Evolutionary conservation across 2,888 invertebrate genomes (phyloP), one percentile per base, ranked within the genome.

Genomic region (Hedychridium roseum): DNA sequence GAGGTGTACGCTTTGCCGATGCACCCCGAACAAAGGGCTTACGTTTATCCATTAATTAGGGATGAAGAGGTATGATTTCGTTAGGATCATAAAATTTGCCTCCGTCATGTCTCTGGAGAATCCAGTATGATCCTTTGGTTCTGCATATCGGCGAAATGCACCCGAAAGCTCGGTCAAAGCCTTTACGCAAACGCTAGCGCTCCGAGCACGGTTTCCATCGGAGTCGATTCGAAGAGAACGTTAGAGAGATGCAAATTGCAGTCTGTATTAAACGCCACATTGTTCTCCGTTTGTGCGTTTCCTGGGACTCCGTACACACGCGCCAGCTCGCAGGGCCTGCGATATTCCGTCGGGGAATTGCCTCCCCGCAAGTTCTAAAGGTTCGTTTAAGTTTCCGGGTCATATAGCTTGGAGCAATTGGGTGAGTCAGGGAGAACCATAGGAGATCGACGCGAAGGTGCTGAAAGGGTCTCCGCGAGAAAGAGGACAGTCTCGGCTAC

Each of bases 371-470:
- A 57, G 50, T 65, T 61, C 60, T 57, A 67, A 67, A 66, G 64
- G 57, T 63, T 68, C 60, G 62, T 64, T 57, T 55, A 70, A 68
- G 62, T 66, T 70, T 68, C 64, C 66, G 57, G 67, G 66, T 67
- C 60, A 55, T 48, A 49, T 57, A 38, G 61, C 60, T 64, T 39
- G 41, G 12, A 45, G 52, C 49, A 20, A 23, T 26, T 27, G 26
- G 27, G 27, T 31, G 23, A 21, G 30, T 12, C 3, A 17, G 16
- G 12, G 43, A 43, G 38, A 28, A 26, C 20, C 28, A 41, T 20
- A 17, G 26, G 7, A 7, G 14, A 15, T 5, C 30, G 16, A n/a
- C 17, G 35, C 14, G 21, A 30, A n/a, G n/a, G n/a, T n/a, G n/a
- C n/a, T n/a, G n/a, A n/a, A n/a, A n/a, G n/a, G n/a, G n/a, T n/a